phyloP scores from a whole-genome alignment of 1,140 invertebrate genomes.

The Apis laboriosa region DNA sequence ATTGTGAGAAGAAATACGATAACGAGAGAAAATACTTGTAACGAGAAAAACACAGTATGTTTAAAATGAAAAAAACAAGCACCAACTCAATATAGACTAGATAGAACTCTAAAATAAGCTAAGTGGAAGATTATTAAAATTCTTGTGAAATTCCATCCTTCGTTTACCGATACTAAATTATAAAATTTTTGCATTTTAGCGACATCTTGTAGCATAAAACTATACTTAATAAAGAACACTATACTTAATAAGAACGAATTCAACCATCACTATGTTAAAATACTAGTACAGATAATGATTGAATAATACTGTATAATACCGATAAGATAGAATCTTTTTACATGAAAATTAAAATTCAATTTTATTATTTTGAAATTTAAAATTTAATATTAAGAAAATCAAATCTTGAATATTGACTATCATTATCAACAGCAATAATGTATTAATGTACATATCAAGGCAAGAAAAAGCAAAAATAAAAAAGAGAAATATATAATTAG shows the following conservation, averaged over 20 bases:
- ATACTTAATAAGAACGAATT: not conserved
- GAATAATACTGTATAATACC: not conserved
- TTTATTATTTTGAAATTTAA: not conserved
- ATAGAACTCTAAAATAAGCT: slow-evolving; percentile 11
- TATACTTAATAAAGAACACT: not conserved
- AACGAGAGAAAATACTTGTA: not conserved
- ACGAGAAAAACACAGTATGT: not conserved
- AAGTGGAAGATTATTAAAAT: slow-evolving; percentile 35
- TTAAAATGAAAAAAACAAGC: not conserved
- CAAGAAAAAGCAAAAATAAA: too few relatives aligned
- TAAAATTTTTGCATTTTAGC: slow-evolving; percentile 15
- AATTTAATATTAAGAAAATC: not conserved
- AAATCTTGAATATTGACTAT: not conserved
- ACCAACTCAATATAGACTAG: not conserved
- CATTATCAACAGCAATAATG: not conserved
- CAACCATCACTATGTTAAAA: not conserved
- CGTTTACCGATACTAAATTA: not conserved
- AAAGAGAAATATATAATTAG: too few relatives aligned
- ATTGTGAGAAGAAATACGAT: not conserved
- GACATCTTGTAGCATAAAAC: slow-evolving; percentile 32
- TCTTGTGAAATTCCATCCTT: not conserved
- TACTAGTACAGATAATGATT: not conserved
- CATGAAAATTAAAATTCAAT: not conserved
- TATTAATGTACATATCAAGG: too few relatives aligned
- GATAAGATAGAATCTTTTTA: slow-evolving; percentile 5